Percentiles rank a stretch among this genome's conserved stretches.
Conservation (phyloP, 2,888 invertebrate genomes). For the Perdita meconis region DNA sequence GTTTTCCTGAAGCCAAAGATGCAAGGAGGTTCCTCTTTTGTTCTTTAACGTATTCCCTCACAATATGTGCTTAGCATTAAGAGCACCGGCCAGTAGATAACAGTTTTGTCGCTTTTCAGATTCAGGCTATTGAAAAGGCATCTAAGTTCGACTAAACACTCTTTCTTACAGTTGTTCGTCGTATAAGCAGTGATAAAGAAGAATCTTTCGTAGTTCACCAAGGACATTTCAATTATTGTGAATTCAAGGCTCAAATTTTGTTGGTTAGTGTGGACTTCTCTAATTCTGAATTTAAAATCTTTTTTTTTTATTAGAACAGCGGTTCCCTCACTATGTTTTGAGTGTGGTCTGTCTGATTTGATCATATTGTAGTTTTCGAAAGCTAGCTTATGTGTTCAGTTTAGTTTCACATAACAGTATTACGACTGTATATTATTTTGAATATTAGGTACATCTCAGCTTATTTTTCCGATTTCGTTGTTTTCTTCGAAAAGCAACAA, state of each 20-base stretch:
- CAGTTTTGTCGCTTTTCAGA: background rate
- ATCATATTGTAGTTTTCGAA: background rate
- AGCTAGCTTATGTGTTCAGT: background rate
- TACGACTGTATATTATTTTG: too few species aligned
- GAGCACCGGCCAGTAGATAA: background rate
- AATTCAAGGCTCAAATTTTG: background rate
- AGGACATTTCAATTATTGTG: background rate
- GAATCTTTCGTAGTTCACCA: background rate
- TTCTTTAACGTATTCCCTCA: background rate
- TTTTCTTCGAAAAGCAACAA: too few species aligned
- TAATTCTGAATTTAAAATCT: background rate
- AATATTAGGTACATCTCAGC: too few species aligned
- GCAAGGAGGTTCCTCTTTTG: background rate
- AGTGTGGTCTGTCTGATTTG: background rate
- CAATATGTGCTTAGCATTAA: background rate
- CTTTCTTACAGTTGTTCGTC: background rate
- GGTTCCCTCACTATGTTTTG: background rate
- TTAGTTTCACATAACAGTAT: too few species aligned
- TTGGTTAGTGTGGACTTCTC: background rate
- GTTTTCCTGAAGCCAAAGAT: too few species aligned
- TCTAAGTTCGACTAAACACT: background rate
- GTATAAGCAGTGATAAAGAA: background rate
- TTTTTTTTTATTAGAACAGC: background rate
- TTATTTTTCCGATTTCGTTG: too few species aligned
- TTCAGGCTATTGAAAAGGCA: background rate